Base-by-base conservation (phyloP, 2,888 invertebrate species). In the Spilarctia lutea region DNA sequence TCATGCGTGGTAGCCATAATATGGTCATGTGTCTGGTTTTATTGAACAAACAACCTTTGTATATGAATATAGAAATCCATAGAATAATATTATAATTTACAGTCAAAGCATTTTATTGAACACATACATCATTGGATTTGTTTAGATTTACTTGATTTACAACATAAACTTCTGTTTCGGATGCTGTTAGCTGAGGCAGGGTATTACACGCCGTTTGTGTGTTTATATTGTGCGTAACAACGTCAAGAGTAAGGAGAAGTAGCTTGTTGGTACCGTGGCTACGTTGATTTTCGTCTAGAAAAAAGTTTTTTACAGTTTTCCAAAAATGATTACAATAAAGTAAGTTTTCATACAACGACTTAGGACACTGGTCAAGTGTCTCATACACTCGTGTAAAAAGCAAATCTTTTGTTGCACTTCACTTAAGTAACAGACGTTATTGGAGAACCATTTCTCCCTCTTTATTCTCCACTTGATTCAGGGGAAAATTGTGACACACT, bases 141-240 rank as follows among this genome's bases (percentile, higher is more conserved):
- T 83, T 83, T 83, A 84, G 79, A 72, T 85, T 79, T 67, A 63
- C 76, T 71, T 83, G 85, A 83, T 83, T 83, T 83, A 83, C 73
- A 1, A 69, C 71, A 68, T 75, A 71, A 69, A 79, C 80, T 79
- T 73, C 66, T 74, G 71, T 48, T 71, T 69, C 63, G 72, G 74
- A 70, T 70, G 66, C 75, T 70, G 83, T 75, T 83, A 60, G 65
- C 39, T 27, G 68, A 48, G 60, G 35, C 42, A 39, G 20, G 11
- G 39, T n/a, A 18, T 42, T 48, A 48, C 70, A 45, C 63, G 1
- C 60, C 70, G n/a, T 33, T 20, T 65, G 45, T 71, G 20, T 71
- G 33, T 65, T 45, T 39, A 52, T 68, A 33, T 16, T 48, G 27
- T 20, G 65, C 33, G 13, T 65, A 33, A 65, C 48, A 30, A 48